A percentile compares a stretch with the other conserved stretches of the same genome.
These are phyloP conservation scores for Ochropleura plecta DNA, from an alignment of 2,888 invertebrate genomes.

Conservation along the genomic window DNA sequence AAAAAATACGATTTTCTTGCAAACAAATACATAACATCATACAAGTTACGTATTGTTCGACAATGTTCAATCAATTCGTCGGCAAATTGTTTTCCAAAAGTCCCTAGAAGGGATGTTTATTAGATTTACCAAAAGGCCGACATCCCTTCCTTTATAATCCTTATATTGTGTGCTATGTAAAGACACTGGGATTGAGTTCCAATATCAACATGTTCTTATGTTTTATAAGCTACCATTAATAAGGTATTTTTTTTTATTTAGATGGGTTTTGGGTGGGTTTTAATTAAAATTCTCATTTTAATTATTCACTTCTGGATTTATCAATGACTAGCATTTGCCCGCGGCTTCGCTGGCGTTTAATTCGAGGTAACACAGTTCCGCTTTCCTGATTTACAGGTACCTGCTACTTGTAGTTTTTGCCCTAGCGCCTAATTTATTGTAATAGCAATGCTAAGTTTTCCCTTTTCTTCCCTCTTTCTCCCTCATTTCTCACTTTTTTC, in stretches of 20 bases:
- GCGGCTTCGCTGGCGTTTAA: too few species aligned
- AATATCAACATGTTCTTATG: slow-evolving; percentile 30
- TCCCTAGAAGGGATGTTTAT: slow-evolving; percentile 83
- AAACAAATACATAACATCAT: slow-evolving; percentile 29
- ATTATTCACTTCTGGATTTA: not conserved
- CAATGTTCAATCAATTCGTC: slow-evolving; percentile 75
- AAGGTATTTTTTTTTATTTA: not conserved
- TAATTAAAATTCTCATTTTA: not conserved
- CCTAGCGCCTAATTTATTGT: too few species aligned
- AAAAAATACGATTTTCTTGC: slow-evolving; percentile 7
- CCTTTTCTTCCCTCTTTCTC: too few species aligned
- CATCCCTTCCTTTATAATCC: slow-evolving; percentile 71
- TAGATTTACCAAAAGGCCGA: slow-evolving; percentile 80
- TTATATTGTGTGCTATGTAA: slow-evolving; percentile 60
- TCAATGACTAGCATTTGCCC: not conserved
- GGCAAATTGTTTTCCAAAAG: slow-evolving; percentile 83
- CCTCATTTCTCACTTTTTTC: too few species aligned
- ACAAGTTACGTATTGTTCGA: slow-evolving; percentile 46
- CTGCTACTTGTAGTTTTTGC: too few species aligned
- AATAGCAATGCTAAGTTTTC: too few species aligned
- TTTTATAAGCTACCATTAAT: slow-evolving; percentile 2
- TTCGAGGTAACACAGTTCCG: too few species aligned
- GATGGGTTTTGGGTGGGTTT: not conserved
- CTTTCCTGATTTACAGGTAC: too few species aligned
- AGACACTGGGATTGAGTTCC: slow-evolving; percentile 31